A percentile compares a stretch with the other conserved stretches of the same genome.
Evolutionary conservation across 2,113 vertebrate genomes (phyloP).

Genomic region (Xyrauchen texanus): DNA sequence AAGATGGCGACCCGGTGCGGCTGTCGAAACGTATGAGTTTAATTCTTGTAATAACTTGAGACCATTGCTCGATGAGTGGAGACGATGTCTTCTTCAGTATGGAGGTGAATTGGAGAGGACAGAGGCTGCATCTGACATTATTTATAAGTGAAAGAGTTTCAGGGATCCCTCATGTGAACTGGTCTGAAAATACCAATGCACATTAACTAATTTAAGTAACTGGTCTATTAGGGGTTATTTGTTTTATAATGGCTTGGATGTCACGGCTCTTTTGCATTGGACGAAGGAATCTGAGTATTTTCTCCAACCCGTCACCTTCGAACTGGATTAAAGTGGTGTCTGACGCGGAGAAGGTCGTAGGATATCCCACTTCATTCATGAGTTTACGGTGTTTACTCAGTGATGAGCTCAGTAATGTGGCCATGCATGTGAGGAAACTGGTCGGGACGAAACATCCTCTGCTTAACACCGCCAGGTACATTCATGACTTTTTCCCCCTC

Average conservation of each 20-base stretch:
- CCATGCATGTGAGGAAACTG: constrained; percentile 92
- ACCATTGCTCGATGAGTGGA: background rate
- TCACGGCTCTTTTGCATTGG: constrained; percentile 49
- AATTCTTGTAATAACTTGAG: background rate
- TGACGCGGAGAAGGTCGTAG: constrained; percentile 94
- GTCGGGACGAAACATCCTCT: constrained; percentile 91
- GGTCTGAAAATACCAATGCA: background rate
- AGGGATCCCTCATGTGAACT: background rate
- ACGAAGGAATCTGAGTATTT: constrained; percentile 68
- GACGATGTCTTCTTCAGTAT: constrained; percentile 5
- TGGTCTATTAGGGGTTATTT: background rate
- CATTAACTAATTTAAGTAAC: background rate
- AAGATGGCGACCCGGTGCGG: constrained; percentile 77
- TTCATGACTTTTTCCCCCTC: background rate
- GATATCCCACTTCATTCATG: constrained; percentile 95
- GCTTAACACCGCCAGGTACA: constrained; percentile 92
- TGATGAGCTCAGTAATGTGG: constrained; percentile 94
- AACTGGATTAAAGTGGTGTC: constrained; percentile 93
- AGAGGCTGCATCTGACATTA: background rate
- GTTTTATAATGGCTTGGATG: constrained; percentile 41
- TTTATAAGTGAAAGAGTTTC: background rate
- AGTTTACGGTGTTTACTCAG: constrained; percentile 93
- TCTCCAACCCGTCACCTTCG: constrained; percentile 72
- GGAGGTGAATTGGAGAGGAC: constrained; percentile 51
- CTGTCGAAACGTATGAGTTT: background rate